Evolutionary conservation across 1,140 invertebrate species (phyloP).

Genomic region (Eciton burchellii): DNA sequence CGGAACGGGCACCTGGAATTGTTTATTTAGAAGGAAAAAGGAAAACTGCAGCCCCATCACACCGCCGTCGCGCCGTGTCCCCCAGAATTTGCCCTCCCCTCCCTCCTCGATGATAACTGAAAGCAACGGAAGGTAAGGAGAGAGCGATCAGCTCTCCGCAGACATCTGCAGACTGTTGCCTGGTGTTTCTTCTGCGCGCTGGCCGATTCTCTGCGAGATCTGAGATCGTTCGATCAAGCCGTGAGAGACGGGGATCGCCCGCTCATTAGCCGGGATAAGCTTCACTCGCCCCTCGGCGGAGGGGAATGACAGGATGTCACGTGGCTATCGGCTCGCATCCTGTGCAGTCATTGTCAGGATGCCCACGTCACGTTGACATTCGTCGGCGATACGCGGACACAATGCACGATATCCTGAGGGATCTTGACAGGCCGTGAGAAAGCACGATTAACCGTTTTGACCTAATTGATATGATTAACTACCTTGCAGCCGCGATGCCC

Average conservation of each 20-base stretch:
- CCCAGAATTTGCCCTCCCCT: too few relatives aligned
- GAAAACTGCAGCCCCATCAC: too few relatives aligned
- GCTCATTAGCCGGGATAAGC: conserved; percentile 35
- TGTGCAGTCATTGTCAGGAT: conserved; percentile 59
- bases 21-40: too few relatives aligned
- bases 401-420: conserved; percentile 65
- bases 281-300: conserved; percentile 13
- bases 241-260: background rate
- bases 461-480: conserved; percentile 48
- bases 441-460: conserved; percentile 48
- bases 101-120: too few relatives aligned
- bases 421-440: conserved; percentile 62
- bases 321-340: conserved; percentile 51
- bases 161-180: too few relatives aligned
- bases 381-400: conserved; percentile 56
- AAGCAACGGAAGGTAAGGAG: too few relatives aligned
- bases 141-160: too few relatives aligned
- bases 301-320: conserved; percentile 42
- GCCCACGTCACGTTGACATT: conserved; percentile 63
- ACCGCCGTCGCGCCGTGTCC: too few relatives aligned
- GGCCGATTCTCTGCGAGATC: background rate
- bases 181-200: conserved; percentile 29
- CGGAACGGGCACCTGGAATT: too few relatives aligned
- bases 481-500: conserved; percentile 22
- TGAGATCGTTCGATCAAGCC: conserved; percentile 33